Conservation (phyloP, 1,140 invertebrate genomes). For the Heliconius congener region DNA sequence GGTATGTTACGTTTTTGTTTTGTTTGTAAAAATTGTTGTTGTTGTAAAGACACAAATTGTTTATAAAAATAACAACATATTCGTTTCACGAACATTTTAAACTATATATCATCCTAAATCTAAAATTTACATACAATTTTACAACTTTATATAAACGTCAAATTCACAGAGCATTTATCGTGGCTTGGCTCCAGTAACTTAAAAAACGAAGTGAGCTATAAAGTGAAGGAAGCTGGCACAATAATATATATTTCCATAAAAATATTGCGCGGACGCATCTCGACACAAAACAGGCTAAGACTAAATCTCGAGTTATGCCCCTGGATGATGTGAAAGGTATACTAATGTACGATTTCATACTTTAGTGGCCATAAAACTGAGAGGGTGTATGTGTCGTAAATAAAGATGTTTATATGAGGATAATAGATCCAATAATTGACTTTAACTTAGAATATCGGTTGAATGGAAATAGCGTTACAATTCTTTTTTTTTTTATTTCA, state of each 20-base stretch:
- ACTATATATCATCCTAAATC: not conserved
- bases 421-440: constrained; percentile 72
- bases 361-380: constrained; percentile 72
- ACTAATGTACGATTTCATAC: constrained; percentile 72
- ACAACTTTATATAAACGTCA: constrained; percentile 28
- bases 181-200: constrained; percentile 35
- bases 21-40: too few species aligned
- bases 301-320: constrained; percentile 68
- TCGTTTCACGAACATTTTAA: not conserved
- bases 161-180: constrained; percentile 35
- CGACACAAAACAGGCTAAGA: constrained; percentile 63
- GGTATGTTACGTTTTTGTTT: too few species aligned
- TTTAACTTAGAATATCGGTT: constrained; percentile 64
- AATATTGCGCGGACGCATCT: constrained; percentile 57
- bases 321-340: constrained; percentile 65
- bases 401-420: constrained; percentile 66
- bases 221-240: constrained; percentile 50
- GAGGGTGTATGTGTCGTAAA: constrained; percentile 63
- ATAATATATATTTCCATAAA: constrained; percentile 62
- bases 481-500: not conserved
- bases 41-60: not conserved
- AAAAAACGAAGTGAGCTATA: constrained; percentile 63
- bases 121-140: constrained; percentile 12
- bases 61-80: constrained; percentile 4
- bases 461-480: constrained; percentile 41